These are phyloP conservation scores for Temnothorax curvispinosus DNA, from an alignment of 1,140 invertebrate genomes.

Conservation along the genomic window DNA sequence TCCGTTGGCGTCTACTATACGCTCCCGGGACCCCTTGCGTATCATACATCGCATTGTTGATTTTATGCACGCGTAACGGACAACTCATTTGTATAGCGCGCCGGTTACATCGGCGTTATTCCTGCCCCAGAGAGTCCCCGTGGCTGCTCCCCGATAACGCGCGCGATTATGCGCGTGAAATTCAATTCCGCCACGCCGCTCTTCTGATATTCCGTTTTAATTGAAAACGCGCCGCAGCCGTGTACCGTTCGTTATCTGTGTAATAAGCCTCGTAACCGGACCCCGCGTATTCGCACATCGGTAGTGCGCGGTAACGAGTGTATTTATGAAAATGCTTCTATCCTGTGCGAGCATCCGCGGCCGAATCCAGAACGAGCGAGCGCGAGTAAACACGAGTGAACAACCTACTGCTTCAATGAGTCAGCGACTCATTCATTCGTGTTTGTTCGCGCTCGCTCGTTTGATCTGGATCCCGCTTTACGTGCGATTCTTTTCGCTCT, in stretches of 20 bases:
- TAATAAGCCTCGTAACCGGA: slow-evolving; percentile 7
- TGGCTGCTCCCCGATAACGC: slow-evolving; percentile 6
- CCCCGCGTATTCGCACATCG: background rate
- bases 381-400: background rate
- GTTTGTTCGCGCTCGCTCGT: background rate
- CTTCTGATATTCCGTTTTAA: slow-evolving; percentile 32
- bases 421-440: background rate
- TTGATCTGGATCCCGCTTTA: background rate
- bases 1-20: slow-evolving; percentile 25
- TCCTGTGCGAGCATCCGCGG: too few relatives aligned
- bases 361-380: background rate
- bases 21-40: slow-evolving; percentile 10
- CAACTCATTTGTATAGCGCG: slow-evolving; percentile 34
- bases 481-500: background rate
- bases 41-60: slow-evolving; percentile 45
- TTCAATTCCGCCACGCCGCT: slow-evolving; percentile 20
- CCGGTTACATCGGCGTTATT: background rate
- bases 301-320: background rate
- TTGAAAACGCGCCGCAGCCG: slow-evolving; percentile 22
- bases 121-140: background rate
- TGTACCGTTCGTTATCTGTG: background rate
- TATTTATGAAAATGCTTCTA: slow-evolving; percentile 22
- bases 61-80: slow-evolving; percentile 48
- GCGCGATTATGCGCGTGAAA: slow-evolving; percentile 47
- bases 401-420: background rate